Conservation (phyloP, 2,797 vertebrate species). For the Microctenopoma steveboyesi region DNA sequence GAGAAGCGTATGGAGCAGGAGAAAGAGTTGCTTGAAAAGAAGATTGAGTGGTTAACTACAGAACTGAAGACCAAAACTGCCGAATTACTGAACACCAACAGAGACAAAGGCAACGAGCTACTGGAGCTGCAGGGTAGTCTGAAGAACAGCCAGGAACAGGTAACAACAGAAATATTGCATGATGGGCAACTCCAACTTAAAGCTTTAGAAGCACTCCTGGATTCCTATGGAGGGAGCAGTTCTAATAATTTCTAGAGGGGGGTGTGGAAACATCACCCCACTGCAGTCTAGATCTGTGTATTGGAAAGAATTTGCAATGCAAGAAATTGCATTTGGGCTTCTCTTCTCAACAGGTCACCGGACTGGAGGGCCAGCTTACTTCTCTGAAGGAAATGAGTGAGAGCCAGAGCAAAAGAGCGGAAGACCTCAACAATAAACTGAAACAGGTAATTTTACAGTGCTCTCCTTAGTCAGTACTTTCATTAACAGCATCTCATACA, state of each 20-base stretch:
- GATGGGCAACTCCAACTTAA: no score
- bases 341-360: slow-evolving; percentile 80
- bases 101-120: slow-evolving; percentile 91
- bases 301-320: no score
- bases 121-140: slow-evolving; percentile 88
- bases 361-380: slow-evolving; percentile 87
- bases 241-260: no score
- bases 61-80: slow-evolving; percentile 94
- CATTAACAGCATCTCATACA: background rate
- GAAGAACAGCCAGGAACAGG: slow-evolving; percentile 92
- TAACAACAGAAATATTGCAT: slow-evolving; percentile 43
- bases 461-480: no score
- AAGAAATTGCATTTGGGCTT: no score
- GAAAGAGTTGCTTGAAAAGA: slow-evolving; percentile 91
- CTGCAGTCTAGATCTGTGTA: no score
- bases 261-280: no score
- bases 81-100: slow-evolving; percentile 87
- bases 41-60: slow-evolving; percentile 89
- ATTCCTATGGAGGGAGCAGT: no score
- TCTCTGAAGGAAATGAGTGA: slow-evolving; percentile 88
- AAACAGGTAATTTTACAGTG: slow-evolving; percentile 85
- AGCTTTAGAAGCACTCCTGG: no score
- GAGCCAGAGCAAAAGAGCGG: slow-evolving; percentile 88
- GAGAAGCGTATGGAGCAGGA: slow-evolving; percentile 95
- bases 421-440: slow-evolving; percentile 91